Evolutionary conservation across 2,113 vertebrate species (phyloP).

Genomic region (Stictonetta naevosa): DNA sequence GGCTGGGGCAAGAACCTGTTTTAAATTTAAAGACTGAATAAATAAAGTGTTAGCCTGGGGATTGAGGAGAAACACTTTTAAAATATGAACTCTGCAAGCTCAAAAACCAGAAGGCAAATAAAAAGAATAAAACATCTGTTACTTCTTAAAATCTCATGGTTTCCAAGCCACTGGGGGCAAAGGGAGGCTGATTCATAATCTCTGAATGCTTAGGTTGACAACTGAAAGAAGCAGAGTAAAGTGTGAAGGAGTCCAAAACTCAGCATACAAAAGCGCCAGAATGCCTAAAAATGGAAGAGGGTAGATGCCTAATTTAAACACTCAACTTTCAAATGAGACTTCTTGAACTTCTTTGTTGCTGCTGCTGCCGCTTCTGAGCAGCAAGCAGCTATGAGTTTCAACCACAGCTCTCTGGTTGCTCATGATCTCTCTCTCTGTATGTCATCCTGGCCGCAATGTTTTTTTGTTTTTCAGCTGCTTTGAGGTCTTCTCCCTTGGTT

Average conservation of each 20-base stretch:
- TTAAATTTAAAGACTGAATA: constrained; percentile 27
- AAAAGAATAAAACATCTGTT: constrained; percentile 64
- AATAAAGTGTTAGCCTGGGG: constrained; percentile 21
- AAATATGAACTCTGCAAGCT: constrained; percentile 43
- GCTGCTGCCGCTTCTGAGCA: constrained; percentile 2
- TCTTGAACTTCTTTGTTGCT: neutral
- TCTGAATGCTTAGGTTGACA: constrained; percentile 54
- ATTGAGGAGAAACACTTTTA: constrained; percentile 7
- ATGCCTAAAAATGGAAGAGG: constrained; percentile 62
- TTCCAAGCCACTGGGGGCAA: constrained; percentile 50
- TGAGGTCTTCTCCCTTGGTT: neutral
- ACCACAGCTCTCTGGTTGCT: neutral
- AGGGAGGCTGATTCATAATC: constrained; percentile 45
- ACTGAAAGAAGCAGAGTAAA: constrained; percentile 2
- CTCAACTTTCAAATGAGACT: neutral
- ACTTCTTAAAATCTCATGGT: constrained; percentile 46
- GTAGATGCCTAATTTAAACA: constrained; percentile 31
- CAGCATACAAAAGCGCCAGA: neutral
- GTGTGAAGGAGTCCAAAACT: constrained; percentile 53
- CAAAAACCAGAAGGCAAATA: constrained; percentile 52
- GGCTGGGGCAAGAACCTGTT: constrained; percentile 5
- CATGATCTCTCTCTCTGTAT: neutral
- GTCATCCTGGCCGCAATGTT: neutral
- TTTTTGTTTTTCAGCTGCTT: constrained; percentile 20
- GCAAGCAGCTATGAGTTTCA: neutral